Evolutionary conservation across 2,888 invertebrate species (phyloP).

Genomic region (Aphodius sticticus): DNA sequence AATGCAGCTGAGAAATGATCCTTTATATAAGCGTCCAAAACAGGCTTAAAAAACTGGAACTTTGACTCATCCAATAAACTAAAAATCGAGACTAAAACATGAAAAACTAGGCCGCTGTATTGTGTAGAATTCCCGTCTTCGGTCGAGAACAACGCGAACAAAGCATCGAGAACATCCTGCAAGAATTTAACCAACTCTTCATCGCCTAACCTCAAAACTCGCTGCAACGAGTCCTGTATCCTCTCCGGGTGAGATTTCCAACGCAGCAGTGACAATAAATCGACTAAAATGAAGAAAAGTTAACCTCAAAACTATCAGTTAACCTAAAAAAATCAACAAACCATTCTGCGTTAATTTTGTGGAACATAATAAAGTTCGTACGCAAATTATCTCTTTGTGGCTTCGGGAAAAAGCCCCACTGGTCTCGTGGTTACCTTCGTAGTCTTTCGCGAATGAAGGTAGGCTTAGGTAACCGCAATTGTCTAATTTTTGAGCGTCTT

Average conservation of each 20-base stretch:
- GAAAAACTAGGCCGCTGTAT: constrained; percentile 90
- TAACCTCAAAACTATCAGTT: constrained; percentile 43
- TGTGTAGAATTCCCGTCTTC: constrained; percentile 91
- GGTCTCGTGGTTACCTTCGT: constrained; percentile 66
- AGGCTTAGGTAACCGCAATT: constrained; percentile 71
- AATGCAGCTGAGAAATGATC: constrained; percentile 94
- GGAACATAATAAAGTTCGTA: constrained; percentile 88
- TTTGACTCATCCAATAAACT: constrained; percentile 88
- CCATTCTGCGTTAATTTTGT: constrained; percentile 97
- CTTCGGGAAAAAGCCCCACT: constrained; percentile 75
- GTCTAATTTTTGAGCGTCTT: constrained; percentile 77
- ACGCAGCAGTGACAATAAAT: constrained; percentile 86
- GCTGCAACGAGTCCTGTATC: constrained; percentile 84
- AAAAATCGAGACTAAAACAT: constrained; percentile 91
- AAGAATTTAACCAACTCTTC: constrained; percentile 95
- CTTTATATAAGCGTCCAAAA: constrained; percentile 92
- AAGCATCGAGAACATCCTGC: constrained; percentile 91
- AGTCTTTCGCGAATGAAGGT: constrained; percentile 71
- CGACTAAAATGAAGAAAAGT: constrained; percentile 64
- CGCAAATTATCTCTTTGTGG: constrained; percentile 82
- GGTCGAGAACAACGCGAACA: constrained; percentile 93
- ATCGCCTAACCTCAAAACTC: constrained; percentile 82
- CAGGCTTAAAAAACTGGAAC: constrained; percentile 94
- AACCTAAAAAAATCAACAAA: constrained; percentile 48
- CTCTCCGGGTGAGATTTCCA: constrained; percentile 91